These are phyloP conservation scores for Hippoglossus hippoglossus DNA, from an alignment of 2,797 vertebrate species.

Conservation along the genomic window DNA sequence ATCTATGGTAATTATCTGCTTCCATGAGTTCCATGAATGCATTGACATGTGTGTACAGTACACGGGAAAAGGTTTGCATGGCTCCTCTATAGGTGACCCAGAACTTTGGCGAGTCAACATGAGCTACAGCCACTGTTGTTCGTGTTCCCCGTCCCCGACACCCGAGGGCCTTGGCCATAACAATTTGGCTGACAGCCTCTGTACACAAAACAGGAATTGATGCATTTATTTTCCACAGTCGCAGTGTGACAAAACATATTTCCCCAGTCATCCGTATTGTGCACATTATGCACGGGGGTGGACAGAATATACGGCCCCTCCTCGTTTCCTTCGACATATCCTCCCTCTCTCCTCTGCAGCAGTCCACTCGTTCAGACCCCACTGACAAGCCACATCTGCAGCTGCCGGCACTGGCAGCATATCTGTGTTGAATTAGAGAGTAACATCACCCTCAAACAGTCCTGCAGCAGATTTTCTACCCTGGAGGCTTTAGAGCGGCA, in stretches of 20 bases:
- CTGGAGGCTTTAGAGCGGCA: conserved; percentile 50
- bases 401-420: conserved; percentile 48
- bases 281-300: conserved; percentile 49
- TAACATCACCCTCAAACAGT: conserved; percentile 61
- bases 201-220: conserved; percentile 63
- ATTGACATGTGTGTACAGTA: conserved; percentile 13
- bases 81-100: conserved; percentile 37
- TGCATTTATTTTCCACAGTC: conserved; percentile 69
- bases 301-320: conserved; percentile 48
- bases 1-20: background rate
- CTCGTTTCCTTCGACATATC: conserved; percentile 18
- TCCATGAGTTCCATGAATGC: conserved; percentile 7
- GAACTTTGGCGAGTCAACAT: conserved; percentile 39
- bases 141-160: conserved; percentile 30
- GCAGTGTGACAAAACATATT: conserved; percentile 63
- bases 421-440: conserved; percentile 73
- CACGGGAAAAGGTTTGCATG: conserved; percentile 19
- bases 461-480: conserved; percentile 52
- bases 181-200: conserved; percentile 63
- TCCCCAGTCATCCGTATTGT: conserved; percentile 54
- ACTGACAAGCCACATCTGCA: conserved; percentile 61
- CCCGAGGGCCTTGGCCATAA: conserved; percentile 43
- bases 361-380: conserved; percentile 42
- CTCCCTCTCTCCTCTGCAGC: conserved; percentile 30
- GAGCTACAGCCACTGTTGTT: conserved; percentile 41